These are phyloP conservation scores for Epirrhoe tristata DNA, from an alignment of 2,888 invertebrate genomes.

Conservation along the genomic window DNA sequence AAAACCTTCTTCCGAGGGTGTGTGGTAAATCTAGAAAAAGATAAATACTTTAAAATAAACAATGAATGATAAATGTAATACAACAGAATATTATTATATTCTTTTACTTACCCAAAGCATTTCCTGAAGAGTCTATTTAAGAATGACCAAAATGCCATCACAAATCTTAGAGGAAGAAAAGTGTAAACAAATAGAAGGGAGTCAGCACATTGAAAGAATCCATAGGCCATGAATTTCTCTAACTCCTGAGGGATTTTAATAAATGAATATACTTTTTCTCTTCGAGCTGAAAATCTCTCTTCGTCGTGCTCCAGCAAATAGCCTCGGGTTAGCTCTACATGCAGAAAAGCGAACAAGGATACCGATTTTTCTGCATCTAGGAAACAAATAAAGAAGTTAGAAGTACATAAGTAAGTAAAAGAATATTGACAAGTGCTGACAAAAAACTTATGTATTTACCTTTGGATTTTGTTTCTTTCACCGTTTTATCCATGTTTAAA, in stretches of 20 bases:
- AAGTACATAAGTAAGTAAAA: not conserved
- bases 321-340: slow-evolving; percentile 95
- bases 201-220: slow-evolving; percentile 98
- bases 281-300: slow-evolving; percentile 95
- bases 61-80: not conserved
- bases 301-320: slow-evolving; percentile 98
- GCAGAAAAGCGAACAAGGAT: slow-evolving; percentile 89
- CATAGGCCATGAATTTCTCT: slow-evolving; percentile 96
- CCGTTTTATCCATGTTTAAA: slow-evolving; percentile 63
- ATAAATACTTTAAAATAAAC: not conserved
- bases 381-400: slow-evolving; percentile 38
- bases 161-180: slow-evolving; percentile 96
- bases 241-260: slow-evolving; percentile 97
- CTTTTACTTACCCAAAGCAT: slow-evolving; percentile 88
- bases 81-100: not conserved
- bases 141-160: slow-evolving; percentile 94
- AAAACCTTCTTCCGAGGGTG: slow-evolving; percentile 85
- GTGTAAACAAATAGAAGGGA: slow-evolving; percentile 99
- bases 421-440: not conserved
- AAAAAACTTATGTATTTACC: slow-evolving; percentile 49
- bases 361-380: slow-evolving; percentile 73
- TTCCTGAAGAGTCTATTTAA: slow-evolving; percentile 89
- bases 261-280: slow-evolving; percentile 98
- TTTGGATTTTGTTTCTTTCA: slow-evolving; percentile 68
- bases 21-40: slow-evolving; percentile 66